Evolutionary conservation across 2,888 invertebrate species (phyloP).

Genomic region (Neria commutata): DNA sequence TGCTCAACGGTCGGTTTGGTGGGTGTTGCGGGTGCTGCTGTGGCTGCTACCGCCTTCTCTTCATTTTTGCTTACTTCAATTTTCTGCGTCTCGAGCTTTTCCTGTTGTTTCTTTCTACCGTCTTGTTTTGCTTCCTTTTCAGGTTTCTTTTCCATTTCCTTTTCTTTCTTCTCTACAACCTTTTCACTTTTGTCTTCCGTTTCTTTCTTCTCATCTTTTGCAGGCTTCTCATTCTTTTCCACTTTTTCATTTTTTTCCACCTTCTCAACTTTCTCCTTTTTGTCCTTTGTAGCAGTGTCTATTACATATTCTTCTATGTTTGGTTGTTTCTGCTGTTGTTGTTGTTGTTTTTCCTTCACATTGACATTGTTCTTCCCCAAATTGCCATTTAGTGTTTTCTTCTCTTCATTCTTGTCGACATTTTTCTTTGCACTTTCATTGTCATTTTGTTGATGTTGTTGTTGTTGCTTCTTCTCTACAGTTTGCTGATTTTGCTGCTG

Average conservation of each 20-base stretch:
- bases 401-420: conserved; percentile 38
- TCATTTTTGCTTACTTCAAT: conserved; percentile 14
- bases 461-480: conserved; percentile 25
- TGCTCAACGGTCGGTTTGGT: too few relatives aligned
- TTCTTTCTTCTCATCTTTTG: conserved; percentile 5
- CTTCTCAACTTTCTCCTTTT: conserved; percentile 28
- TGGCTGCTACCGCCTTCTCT: conserved; percentile 17
- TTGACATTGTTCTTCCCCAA: conserved; percentile 34
- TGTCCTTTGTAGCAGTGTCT: conserved; percentile 20
- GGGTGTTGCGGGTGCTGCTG: too few relatives aligned
- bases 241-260: conserved; percentile 35
- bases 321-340: conserved; percentile 32
- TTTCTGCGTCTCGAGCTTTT: too few relatives aligned
- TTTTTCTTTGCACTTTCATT: conserved; percentile 8
- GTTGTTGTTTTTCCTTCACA: conserved; percentile 30
- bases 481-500: conserved; percentile 1
- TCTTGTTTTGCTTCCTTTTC: conserved; percentile 10
- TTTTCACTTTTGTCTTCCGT: conserved; percentile 15
- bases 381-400: conserved; percentile 50
- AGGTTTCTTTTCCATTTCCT: conserved; percentile 17
- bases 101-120: conserved; percentile 8
- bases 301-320: conserved; percentile 34
- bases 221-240: conserved; percentile 27
- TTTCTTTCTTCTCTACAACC: conserved; percentile 9
- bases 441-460: conserved; percentile 21